Evolutionary conservation across 2,888 invertebrate species (phyloP), one percentile per base, ranked within the genome.

Genomic region (Abrostola tripartita): DNA sequence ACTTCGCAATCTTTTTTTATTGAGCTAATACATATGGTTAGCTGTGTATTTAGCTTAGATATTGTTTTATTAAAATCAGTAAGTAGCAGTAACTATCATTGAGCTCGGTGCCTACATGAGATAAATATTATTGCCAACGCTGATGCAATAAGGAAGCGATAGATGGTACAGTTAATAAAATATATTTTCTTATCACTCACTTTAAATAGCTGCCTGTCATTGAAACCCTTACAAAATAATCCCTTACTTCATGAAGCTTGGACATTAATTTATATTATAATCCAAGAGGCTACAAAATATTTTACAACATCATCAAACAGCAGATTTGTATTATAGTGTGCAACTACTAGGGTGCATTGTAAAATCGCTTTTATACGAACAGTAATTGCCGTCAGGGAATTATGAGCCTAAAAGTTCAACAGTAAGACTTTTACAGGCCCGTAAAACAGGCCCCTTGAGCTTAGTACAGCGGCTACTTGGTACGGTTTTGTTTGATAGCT

Each of bases 401-500:
- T 82, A 85, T 79, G 82, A 83, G 78, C 80, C 78, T 64, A 75
- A 79, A 89, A 90, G 83, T 89, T 90, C 81, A 84, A 85, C 89
- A 88, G 86, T 85, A 87, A 86, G 85, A 83, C 82, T 88, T 83
- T 88, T 87, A 87, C 87, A 85, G 84, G 78, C 70, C 79, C 83
- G 84, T 90, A 87, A 90, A 89, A 84, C 79, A 81, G 72, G 81
- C 37, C 81, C 76, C 81, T 83, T 78, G 73, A 80, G 79, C 72
- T 72, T 78, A 80, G 83, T 83, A 77, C 81, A 81, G 81, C 80
- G 76, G 79, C 74, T 73, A 79, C 75, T 73, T 75, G 74, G 64
- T 79, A 77, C 81, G 82, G 87, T 86, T 83, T 82, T 81, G 80
- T 24, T 24, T 24, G 24, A 24, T 24, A 24, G 24, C 24, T 87